Percentiles rank a stretch among this genome's conserved stretches.
These are phyloP conservation scores for Parauchenoglanis punctatus DNA, from an alignment of 2,797 vertebrate genomes.

Conservation along the genomic window DNA sequence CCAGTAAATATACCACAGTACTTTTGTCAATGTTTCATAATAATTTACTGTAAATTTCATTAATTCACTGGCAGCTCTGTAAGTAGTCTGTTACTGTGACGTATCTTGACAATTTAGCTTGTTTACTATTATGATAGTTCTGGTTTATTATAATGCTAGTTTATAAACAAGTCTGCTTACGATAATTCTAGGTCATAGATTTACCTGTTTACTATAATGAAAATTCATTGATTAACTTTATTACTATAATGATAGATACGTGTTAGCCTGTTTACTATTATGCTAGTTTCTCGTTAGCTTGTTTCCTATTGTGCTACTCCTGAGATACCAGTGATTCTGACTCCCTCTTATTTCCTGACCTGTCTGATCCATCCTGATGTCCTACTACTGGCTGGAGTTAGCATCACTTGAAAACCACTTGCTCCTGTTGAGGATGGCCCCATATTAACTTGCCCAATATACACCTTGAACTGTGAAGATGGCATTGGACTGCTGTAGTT, in stretches of 20 bases:
- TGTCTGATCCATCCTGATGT: too few relatives aligned
- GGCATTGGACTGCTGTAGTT: too few relatives aligned
- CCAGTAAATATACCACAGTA: neutral
- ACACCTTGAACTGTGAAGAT: too few relatives aligned
- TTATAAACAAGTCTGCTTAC: neutral
- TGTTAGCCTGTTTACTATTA: neutral
- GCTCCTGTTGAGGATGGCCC: too few relatives aligned
- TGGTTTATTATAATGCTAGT: neutral
- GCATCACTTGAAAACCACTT: too few relatives aligned
- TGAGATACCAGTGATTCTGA: too few relatives aligned
- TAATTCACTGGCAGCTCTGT: neutral
- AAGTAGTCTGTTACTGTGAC: neutral
- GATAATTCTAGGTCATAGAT: neutral
- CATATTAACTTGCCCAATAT: too few relatives aligned
- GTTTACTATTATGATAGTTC: neutral
- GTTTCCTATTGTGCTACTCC: neutral
- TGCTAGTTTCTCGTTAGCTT: neutral
- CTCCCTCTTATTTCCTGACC: too few relatives aligned
- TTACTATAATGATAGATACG: neutral
- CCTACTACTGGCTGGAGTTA: too few relatives aligned
- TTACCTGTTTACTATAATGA: neutral
- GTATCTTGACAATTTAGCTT: neutral
- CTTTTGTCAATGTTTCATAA: neutral
- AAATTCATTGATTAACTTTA: neutral
- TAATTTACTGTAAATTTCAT: neutral